A percentile compares a stretch with the other conserved stretches of the same genome.
phyloP scores from a whole-genome alignment of 2,113 vertebrate species.

The Collichthys lucidus region DNA sequence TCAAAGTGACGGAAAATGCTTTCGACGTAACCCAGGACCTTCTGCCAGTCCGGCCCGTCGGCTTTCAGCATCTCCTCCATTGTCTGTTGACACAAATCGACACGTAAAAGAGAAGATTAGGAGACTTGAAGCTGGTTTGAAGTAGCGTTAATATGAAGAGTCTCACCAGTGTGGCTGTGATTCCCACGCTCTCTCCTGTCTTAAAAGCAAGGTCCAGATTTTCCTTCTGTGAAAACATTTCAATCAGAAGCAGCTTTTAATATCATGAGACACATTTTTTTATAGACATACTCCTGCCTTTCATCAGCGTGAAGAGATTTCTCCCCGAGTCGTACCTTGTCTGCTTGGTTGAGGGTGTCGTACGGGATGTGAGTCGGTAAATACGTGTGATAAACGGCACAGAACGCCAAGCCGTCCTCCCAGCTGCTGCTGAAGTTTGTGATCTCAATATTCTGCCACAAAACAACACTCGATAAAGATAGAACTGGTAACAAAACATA shows the following conservation, averaged over 20 bases:
- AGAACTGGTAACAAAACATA: neutral
- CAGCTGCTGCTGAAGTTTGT: slow-evolving; percentile 86
- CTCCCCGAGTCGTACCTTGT: slow-evolving; percentile 67
- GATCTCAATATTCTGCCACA: slow-evolving; percentile 83
- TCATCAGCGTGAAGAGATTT: too few species aligned
- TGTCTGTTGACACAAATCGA: slow-evolving; percentile 56
- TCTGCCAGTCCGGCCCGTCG: slow-evolving; percentile 84
- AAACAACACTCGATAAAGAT: neutral
- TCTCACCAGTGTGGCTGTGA: slow-evolving; percentile 77
- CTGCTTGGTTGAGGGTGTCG: slow-evolving; percentile 67
- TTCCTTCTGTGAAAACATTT: slow-evolving; percentile 63
- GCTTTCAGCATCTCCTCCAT: slow-evolving; percentile 82
- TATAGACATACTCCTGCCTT: neutral
- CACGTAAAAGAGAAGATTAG: neutral
- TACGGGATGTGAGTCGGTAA: slow-evolving; percentile 77
- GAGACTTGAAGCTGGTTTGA: too few species aligned
- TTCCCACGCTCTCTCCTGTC: slow-evolving; percentile 76
- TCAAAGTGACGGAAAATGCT: slow-evolving; percentile 84
- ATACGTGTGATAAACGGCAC: slow-evolving; percentile 83
- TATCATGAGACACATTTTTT: neutral
- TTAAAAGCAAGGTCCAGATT: slow-evolving; percentile 81
- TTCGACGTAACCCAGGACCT: slow-evolving; percentile 83
- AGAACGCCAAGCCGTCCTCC: slow-evolving; percentile 84
- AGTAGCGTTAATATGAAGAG: neutral
- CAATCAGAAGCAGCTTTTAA: neutral